Percentiles rank a stretch among this genome's conserved stretches.
phyloP scores from a whole-genome alignment of 2,888 invertebrate genomes.

The Ectemnius lituratus region DNA sequence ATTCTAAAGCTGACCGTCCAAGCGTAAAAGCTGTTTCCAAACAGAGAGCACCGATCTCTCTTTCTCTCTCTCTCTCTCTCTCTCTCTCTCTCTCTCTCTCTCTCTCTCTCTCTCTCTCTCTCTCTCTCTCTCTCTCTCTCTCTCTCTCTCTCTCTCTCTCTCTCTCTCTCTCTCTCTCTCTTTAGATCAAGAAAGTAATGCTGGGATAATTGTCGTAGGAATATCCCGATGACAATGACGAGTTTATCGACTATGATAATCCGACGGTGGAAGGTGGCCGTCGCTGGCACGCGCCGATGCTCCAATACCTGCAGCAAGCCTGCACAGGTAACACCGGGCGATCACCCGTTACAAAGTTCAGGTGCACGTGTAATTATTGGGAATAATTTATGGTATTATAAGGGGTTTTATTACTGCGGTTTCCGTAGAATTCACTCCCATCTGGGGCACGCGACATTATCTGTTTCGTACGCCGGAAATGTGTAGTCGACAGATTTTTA shows the following conservation, averaged over 20 bases:
- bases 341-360: neutral
- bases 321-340: neutral
- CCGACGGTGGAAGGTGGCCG: neutral
- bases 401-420: neutral
- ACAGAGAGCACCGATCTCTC: neutral
- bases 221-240: neutral
- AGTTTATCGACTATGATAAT: conserved; percentile 13
- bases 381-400: conserved; percentile 11
- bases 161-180: too few relatives aligned
- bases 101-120: too few relatives aligned
- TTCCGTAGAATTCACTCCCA: conserved; percentile 7
- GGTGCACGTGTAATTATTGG: conserved; percentile 3
- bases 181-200: neutral
- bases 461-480: too few relatives aligned
- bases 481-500: too few relatives aligned
- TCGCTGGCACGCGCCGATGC: conserved; percentile 4
- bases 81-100: too few relatives aligned
- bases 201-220: neutral
- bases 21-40: conserved; percentile 10
- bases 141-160: too few relatives aligned
- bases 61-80: too few relatives aligned
- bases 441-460: neutral
- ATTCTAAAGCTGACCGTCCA: neutral
- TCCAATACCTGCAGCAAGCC: neutral
- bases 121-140: too few relatives aligned